phyloP scores from a whole-genome alignment of 1,140 invertebrate genomes.

The Gonioctena quinquepunctata region DNA sequence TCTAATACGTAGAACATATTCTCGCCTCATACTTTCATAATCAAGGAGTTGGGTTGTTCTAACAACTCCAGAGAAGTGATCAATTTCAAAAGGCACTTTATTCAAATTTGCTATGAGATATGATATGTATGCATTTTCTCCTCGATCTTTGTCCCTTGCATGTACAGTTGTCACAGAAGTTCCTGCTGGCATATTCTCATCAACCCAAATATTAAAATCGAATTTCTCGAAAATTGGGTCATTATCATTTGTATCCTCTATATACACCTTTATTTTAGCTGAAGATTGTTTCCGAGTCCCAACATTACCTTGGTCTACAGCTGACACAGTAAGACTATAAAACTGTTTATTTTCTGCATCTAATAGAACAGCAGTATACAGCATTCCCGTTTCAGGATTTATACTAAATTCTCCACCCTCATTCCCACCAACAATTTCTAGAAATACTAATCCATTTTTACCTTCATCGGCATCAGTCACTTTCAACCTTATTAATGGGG shows the following conservation, averaged over 20 bases:
- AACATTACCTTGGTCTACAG: constrained; percentile 84
- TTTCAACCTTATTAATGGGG: constrained; percentile 82
- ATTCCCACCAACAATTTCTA: constrained; percentile 91
- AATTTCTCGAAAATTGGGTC: constrained; percentile 81
- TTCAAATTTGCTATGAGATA: constrained; percentile 90
- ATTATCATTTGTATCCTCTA: constrained; percentile 91
- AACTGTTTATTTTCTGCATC: constrained; percentile 88
- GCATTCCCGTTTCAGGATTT: constrained; percentile 85
- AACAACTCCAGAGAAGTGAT: constrained; percentile 90
- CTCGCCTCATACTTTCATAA: constrained; percentile 86
- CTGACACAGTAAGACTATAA: constrained; percentile 90
- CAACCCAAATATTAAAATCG: constrained; percentile 68
- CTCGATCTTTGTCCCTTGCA: constrained; percentile 86
- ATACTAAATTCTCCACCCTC: constrained; percentile 86
- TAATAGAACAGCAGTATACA: constrained; percentile 81
- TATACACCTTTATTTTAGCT: constrained; percentile 85
- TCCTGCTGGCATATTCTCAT: constrained; percentile 88
- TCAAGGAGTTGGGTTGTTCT: constrained; percentile 82
- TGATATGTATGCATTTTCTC: constrained; percentile 93
- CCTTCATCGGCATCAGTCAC: constrained; percentile 85
- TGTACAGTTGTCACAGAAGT: constrained; percentile 79
- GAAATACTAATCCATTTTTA: constrained; percentile 78
- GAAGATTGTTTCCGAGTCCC: constrained; percentile 84
- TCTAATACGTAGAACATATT: constrained; percentile 80
- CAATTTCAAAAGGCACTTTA: constrained; percentile 92